phyloP scores from a whole-genome alignment of 2,797 vertebrate species.

The Bufotes viridis region DNA sequence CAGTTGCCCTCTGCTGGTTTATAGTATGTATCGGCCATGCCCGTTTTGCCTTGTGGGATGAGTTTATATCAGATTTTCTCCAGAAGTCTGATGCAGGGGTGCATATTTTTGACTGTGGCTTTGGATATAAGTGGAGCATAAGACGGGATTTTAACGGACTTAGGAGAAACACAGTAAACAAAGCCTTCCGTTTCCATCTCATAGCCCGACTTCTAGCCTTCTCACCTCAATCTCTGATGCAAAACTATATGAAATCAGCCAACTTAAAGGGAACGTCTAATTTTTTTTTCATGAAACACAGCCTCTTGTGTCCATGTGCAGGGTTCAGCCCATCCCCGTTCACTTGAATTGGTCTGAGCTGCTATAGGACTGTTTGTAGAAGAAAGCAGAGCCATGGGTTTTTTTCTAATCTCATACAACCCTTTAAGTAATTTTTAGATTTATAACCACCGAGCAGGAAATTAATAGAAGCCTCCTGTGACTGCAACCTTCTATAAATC shows the following conservation, averaged over 20 bases:
- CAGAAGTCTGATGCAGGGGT: not conserved
- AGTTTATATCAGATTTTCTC: not conserved
- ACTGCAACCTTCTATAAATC: constrained; percentile 16
- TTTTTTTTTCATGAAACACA: not conserved
- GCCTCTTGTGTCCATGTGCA: not conserved
- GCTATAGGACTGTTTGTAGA: too few relatives aligned
- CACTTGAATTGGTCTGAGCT: not conserved
- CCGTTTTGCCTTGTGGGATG: too few relatives aligned
- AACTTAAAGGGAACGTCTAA: not conserved
- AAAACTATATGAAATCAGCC: not conserved
- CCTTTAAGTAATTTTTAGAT: constrained; percentile 4
- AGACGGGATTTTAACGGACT: not conserved
- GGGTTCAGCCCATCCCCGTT: not conserved
- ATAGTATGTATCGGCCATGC: not conserved
- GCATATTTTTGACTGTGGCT: not conserved
- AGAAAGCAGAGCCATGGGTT: not conserved
- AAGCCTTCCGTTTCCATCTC: not conserved
- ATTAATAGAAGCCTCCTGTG: constrained; percentile 28
- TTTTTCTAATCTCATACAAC: not conserved
- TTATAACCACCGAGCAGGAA: not conserved
- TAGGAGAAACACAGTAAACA: not conserved
- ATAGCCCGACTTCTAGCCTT: too few relatives aligned
- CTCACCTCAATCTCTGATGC: too few relatives aligned
- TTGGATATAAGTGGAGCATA: not conserved
- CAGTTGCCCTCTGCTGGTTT: not conserved